A percentile compares a stretch with the other conserved stretches of the same genome.
Conservation (phyloP, 2,797 vertebrate species). For the Ataeniobius toweri region DNA sequence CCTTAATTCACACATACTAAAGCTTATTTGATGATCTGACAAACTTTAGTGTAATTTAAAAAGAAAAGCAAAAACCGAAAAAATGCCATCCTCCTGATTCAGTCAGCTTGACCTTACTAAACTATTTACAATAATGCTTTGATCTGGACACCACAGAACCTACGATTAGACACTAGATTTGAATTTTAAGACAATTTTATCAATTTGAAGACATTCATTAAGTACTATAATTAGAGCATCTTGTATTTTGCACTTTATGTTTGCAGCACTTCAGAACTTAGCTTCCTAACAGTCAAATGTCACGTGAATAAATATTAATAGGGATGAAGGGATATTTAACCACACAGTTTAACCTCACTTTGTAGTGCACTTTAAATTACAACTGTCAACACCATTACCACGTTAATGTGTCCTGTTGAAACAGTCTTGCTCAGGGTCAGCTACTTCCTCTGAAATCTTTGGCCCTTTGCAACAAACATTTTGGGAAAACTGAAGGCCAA, state of each 20-base stretch:
- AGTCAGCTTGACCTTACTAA: not conserved
- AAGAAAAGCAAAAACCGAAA: not conserved
- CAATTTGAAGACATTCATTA: constrained; percentile 19
- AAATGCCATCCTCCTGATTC: not conserved
- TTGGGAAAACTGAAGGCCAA: constrained; percentile 27
- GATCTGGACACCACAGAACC: not conserved
- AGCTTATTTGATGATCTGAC: not conserved
- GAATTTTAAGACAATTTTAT: not conserved
- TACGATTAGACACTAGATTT: not conserved
- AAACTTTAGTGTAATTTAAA: not conserved
- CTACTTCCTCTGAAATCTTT: constrained; percentile 9
- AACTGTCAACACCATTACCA: constrained; percentile 42
- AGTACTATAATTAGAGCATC: constrained; percentile 13
- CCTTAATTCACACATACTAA: not conserved
- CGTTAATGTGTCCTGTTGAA: constrained; percentile 20
- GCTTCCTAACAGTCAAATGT: constrained; percentile 48
- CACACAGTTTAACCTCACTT: constrained; percentile 25
- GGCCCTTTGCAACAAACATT: constrained; percentile 15
- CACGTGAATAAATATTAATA: constrained; percentile 56
- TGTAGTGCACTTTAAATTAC: constrained; percentile 21
- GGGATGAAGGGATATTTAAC: constrained; percentile 25
- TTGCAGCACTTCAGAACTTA: constrained; percentile 24
- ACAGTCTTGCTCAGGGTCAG: constrained; percentile 26
- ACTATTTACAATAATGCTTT: not conserved
- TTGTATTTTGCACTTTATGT: constrained; percentile 68